Base-by-base conservation (phyloP, 2,797 vertebrate genomes). In the Epinephelus coioides region DNA sequence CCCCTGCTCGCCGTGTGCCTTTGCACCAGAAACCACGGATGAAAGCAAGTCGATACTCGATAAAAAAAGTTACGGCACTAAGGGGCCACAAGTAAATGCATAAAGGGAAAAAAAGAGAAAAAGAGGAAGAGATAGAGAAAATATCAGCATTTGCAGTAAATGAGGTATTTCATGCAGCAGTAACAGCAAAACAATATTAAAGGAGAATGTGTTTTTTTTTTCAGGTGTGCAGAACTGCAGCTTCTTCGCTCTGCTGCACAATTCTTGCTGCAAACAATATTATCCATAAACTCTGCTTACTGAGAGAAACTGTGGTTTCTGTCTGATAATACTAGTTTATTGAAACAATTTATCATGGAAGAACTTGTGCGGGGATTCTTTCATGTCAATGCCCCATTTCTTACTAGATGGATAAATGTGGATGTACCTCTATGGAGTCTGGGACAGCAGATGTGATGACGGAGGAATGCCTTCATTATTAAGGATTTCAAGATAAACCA, bases 11-110 rank as follows among this genome's bases (percentile, higher is more conserved):
- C 76, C 23, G 53, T n/a, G 70, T 12, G 76, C 79, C 77, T 87
- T 75, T 88, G 84, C 82, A 87, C 73, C 88, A 79, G 43, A 83
- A 86, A 78, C 76, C 76, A 47, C 5, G 6, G 69, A 83, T 87
- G 73, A 92, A 92, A 92, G 84, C 75, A 63, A 51, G 79, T 86
- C 25, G 0, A 82, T 75, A 73, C 38, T 4, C 12, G 27, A 2
- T 66, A 17, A 43, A 68, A 76, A 73, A 83, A 79, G 70, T 83
- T 81, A 55, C 2, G 6, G 21, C 73, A 44, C 54, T 25, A 7
- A 73, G 50, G 57, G 62, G 70, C 80, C 64, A 25, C 10, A 30
- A 82, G 59, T 23, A 46, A 78, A 68, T 11, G 65, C 51, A 66
- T 56, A 10, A 64, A 71, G 10, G 57, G 47, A 46, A n/a, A 34